Evolutionary conservation across 2,113 vertebrate species (phyloP).

Genomic region (Gobiocypris rarus): DNA sequence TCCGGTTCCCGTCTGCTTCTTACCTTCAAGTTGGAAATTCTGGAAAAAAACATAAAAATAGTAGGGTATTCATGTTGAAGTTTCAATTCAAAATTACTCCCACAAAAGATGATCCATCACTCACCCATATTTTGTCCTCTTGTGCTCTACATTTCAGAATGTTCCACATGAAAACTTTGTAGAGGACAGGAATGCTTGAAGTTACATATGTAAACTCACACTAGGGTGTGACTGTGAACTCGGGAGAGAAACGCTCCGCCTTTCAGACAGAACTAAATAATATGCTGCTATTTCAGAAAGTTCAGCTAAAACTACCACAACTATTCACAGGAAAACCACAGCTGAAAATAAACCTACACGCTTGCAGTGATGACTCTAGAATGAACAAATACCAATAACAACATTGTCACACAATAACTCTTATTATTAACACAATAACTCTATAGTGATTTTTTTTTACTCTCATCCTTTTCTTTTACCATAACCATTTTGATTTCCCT

Average conservation of each 20-base stretch:
- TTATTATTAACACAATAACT: background rate
- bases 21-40: background rate
- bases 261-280: constrained; percentile 5
- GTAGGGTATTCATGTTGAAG: background rate
- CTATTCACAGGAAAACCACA: constrained; percentile 21
- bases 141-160: background rate
- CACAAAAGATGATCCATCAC: background rate
- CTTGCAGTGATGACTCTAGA: background rate
- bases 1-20: too few species aligned
- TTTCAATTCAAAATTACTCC: background rate
- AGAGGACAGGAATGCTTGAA: constrained; percentile 7
- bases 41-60: background rate
- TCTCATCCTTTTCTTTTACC: too few species aligned
- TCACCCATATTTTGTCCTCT: constrained; percentile 3
- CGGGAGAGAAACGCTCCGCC: background rate
- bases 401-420: background rate
- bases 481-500: too few species aligned
- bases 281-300: constrained; percentile 13
- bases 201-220: constrained; percentile 43
- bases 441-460: background rate
- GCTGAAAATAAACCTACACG: background rate
- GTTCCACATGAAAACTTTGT: background rate
- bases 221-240: constrained; percentile 23
- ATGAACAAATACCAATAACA: background rate
- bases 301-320: constrained; percentile 5